Evolutionary conservation across 1,140 invertebrate species (phyloP).

Genomic region (Megalonaias nervosa): DNA sequence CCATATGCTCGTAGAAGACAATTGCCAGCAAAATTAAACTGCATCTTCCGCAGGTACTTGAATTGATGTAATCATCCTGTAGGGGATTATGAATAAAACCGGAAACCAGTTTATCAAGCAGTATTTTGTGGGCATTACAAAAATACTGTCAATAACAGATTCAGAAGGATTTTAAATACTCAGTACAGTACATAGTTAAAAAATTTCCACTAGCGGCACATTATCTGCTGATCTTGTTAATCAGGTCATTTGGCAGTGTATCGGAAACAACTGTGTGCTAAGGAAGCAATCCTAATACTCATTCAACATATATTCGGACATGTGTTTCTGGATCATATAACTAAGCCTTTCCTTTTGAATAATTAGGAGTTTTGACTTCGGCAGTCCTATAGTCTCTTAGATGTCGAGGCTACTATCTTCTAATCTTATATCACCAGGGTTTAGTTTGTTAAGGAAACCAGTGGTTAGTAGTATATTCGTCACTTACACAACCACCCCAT

Average conservation of each 20-base stretch:
- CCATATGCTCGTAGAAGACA: too few species aligned
- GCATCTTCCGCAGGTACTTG: too few species aligned
- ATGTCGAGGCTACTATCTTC: conserved; percentile 44
- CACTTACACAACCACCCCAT: conserved; percentile 39
- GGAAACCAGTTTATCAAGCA: too few species aligned
- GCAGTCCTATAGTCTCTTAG: conserved; percentile 29
- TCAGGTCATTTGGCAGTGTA: conserved; percentile 26
- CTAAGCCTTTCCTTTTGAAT: conserved; percentile 40
- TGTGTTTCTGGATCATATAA: conserved; percentile 45
- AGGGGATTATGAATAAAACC: too few species aligned
- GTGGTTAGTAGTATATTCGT: conserved; percentile 37
- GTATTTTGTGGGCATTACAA: too few species aligned
- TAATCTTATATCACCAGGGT: conserved; percentile 36
- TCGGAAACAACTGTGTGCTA: conserved; percentile 36
- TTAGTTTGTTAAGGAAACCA: conserved; percentile 30
- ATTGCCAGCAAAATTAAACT: too few species aligned
- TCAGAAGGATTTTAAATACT: conserved; percentile 32
- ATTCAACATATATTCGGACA: conserved; percentile 61
- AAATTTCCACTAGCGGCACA: conserved; percentile 24
- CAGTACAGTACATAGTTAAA: conserved; percentile 25
- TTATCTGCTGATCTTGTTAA: conserved; percentile 3
- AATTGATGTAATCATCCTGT: too few species aligned
- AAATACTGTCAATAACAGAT: conserved; percentile 17
- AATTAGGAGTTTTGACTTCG: conserved; percentile 38
- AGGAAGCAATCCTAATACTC: conserved; percentile 50